Percentiles rank a stretch among this genome's conserved stretches.
Evolutionary conservation across 2,113 vertebrate species (phyloP).

Genomic region (Tor tambroides): DNA sequence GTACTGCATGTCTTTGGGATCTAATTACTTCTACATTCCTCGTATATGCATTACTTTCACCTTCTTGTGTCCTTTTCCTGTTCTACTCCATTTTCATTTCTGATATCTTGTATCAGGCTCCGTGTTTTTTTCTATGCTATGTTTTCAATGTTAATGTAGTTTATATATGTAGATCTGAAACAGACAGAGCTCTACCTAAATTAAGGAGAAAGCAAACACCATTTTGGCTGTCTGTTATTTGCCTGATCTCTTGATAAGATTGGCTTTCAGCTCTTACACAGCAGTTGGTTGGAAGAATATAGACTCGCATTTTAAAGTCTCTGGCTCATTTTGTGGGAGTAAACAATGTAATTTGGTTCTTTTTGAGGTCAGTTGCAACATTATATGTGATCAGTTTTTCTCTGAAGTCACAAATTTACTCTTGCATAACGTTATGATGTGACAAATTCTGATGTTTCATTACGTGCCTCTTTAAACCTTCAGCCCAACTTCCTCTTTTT

Average conservation of each 20-base stretch:
- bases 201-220: constrained; percentile 27
- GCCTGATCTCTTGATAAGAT: constrained; percentile 30
- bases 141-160: not conserved
- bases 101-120: not conserved
- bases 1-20: too few species aligned
- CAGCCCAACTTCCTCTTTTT: not conserved
- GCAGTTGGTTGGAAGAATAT: too few species aligned
- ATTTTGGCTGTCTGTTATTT: constrained; percentile 31
- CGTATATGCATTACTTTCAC: not conserved
- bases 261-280: not conserved
- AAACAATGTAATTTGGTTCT: not conserved
- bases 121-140: not conserved
- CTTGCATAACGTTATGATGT: not conserved
- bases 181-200: not conserved
- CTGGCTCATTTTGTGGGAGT: not conserved
- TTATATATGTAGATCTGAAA: constrained; percentile 29
- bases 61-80: not conserved
- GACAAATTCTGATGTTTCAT: not conserved
- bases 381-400: not conserved
- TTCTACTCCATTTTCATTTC: not conserved
- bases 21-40: not conserved
- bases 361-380: not conserved
- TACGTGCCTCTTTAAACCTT: not conserved
- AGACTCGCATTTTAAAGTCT: not conserved
- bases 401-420: not conserved